Conservation (phyloP, 2,797 vertebrate species). For the Gallinago solitaria region DNA sequence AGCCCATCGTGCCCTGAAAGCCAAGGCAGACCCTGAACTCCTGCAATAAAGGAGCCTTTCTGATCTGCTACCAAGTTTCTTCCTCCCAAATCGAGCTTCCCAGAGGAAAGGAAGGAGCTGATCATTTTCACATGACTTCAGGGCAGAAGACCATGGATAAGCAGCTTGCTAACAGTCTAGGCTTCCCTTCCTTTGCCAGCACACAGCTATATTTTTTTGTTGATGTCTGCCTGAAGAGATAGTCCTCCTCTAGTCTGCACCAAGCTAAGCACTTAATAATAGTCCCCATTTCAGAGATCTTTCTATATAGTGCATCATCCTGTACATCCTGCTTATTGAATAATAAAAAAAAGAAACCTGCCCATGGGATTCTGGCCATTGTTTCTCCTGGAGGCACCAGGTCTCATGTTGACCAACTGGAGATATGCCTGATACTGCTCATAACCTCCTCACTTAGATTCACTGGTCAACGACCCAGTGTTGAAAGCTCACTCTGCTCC, state of each 20-base stretch:
- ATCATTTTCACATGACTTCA: not conserved
- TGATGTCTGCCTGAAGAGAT: not conserved
- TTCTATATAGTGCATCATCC: not conserved
- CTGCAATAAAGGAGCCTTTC: not conserved
- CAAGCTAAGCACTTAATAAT: not conserved
- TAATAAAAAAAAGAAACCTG: not conserved
- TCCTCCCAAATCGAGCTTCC: not conserved
- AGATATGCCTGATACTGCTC: not conserved
- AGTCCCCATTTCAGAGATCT: not conserved
- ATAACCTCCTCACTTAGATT: not conserved
- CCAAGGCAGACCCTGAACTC: not conserved
- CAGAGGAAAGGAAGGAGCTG: not conserved
- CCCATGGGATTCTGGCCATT: not conserved
- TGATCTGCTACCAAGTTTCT: not conserved
- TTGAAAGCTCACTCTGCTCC: rapidly evolving
- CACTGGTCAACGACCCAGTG: not conserved
- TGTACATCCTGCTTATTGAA: not conserved
- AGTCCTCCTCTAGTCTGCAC: not conserved
- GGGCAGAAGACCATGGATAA: not conserved
- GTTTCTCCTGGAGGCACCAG: not conserved
- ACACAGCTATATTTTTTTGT: not conserved
- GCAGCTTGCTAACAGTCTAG: not conserved
- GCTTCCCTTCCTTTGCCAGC: not conserved
- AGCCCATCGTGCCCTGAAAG: not conserved
- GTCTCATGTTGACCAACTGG: not conserved